Conservation (phyloP, 2,113 vertebrate species). For the Lepus americanus region DNA sequence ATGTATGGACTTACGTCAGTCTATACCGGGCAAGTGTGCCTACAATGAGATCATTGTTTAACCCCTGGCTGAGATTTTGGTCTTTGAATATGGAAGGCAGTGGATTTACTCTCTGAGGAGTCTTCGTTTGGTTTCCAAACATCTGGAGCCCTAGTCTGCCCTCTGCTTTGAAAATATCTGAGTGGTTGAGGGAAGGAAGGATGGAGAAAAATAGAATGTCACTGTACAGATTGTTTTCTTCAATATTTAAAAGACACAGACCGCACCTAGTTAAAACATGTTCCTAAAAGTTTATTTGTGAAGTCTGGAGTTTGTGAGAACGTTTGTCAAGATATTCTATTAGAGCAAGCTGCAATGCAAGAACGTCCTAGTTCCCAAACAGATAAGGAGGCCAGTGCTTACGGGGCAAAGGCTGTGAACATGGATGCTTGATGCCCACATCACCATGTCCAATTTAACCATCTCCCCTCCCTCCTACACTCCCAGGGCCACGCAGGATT, state of each 20-base stretch:
- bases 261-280: neutral
- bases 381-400: neutral
- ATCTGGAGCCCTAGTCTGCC: constrained; percentile 49
- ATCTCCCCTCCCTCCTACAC: constrained; percentile 80
- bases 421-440: neutral
- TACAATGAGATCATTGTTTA: neutral
- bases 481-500: constrained; percentile 79
- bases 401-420: neutral
- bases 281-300: constrained; percentile 61
- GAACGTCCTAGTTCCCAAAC: constrained; percentile 51
- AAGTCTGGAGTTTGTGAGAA: constrained; percentile 59
- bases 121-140: constrained; percentile 52
- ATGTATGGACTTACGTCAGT: neutral
- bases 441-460: neutral
- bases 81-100: constrained; percentile 40
- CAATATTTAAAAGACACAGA: constrained; percentile 45
- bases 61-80: constrained; percentile 41
- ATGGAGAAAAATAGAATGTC: constrained; percentile 10
- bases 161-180: constrained; percentile 52
- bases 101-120: constrained; percentile 24
- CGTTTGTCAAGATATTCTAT: neutral
- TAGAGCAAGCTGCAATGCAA: constrained; percentile 39
- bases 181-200: neutral
- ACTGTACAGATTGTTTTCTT: neutral
- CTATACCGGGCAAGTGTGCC: neutral